phyloP scores from a whole-genome alignment of 2,113 vertebrate species.

The Anas platyrhynchos region DNA sequence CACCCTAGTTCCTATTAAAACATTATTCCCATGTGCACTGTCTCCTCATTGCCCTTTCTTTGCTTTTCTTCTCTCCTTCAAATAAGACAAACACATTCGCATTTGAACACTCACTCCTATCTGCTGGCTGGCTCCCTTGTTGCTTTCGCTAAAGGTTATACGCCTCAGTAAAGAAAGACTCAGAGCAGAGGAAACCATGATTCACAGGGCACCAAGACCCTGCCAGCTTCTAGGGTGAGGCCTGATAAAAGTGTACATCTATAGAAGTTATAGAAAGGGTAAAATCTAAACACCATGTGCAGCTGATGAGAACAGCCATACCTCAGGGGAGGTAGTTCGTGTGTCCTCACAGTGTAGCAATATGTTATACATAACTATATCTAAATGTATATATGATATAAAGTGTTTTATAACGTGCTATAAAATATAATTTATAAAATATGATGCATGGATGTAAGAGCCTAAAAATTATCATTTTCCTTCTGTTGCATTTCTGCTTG shows the following conservation, averaged over 20 bases:
- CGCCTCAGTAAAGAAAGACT: not conserved
- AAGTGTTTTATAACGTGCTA: not conserved
- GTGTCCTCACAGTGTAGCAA: too few relatives aligned
- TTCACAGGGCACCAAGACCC: not conserved
- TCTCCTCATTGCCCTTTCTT: not conserved
- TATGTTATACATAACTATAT: too few relatives aligned
- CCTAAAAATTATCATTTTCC: not conserved
- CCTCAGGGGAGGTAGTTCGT: not conserved
- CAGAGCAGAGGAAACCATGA: not conserved
- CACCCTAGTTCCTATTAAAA: not conserved
- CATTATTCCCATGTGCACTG: not conserved
- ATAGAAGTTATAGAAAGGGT: not conserved
- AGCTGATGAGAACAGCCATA: not conserved
- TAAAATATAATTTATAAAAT: not conserved
- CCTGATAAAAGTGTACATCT: not conserved
- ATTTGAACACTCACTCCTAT: fast-evolving
- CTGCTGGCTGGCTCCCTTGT: not conserved
- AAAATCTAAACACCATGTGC: not conserved
- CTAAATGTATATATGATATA: not conserved
- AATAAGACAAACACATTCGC: not conserved
- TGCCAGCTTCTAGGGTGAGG: not conserved
- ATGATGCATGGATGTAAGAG: not conserved
- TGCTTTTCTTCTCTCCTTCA: not conserved
- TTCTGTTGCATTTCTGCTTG: not conserved
- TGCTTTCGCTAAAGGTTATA: not conserved